Evolutionary conservation across 2,113 vertebrate species (phyloP), one percentile per base, ranked within the genome.

Genomic region (Zonotrichia leucophrys): DNA sequence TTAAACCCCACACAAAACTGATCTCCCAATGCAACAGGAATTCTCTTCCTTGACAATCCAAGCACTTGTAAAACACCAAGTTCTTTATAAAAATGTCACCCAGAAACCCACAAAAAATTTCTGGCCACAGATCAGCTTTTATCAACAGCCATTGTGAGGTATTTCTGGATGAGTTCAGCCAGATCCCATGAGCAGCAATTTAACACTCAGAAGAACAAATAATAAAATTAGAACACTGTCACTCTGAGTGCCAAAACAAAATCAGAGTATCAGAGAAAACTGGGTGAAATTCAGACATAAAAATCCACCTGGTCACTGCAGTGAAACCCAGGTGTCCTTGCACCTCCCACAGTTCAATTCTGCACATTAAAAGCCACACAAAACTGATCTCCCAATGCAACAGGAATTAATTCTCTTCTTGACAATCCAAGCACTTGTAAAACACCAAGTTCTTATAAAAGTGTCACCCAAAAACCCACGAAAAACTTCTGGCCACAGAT

Each of bases 161-260:
- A n/a, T n/a, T n/a, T n/a, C n/a, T n/a, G n/a, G n/a, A n/a, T n/a
- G n/a, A n/a, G n/a, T n/a, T n/a, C n/a, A n/a, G n/a, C n/a, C n/a
- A n/a, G n/a, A n/a, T n/a, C n/a, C n/a, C 73, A 46, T 93, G 47
- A 96, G 92, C 78, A 87, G 60, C 90, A 94, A 76, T 59, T 84
- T 59, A 63, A 79, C 53, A 77, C 46, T 85, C 4, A 6, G 33
- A 53, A 89, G 27, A 28, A 63, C 44, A 83, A 87, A 52, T 25
- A 49, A 78, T 63, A 49, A 55, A 63, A 90, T 39, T 3, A 79
- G 3, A 15, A 47, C 7, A 56, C 1, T 47, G n/a, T 30, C n/a
- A 49, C 50, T 44, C 10, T 42, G 49, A 39, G 27, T 62, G 35
- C 22, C 47, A 47, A 44, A 59, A 17, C 2, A 50, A 20, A 13